Conservation (phyloP, 2,888 invertebrate genomes). For the Mycalesis mineus region DNA sequence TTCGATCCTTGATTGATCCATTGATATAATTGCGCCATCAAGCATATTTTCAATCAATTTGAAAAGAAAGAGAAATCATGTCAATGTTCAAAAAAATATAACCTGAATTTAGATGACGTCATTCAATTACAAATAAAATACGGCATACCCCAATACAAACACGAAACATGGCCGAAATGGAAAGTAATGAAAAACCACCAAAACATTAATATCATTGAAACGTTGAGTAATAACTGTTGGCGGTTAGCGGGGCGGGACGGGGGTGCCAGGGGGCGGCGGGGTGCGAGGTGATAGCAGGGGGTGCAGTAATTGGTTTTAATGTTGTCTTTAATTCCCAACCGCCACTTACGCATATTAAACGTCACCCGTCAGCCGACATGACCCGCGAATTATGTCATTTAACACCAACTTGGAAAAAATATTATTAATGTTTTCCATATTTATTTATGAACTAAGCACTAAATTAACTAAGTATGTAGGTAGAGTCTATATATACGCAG, state of each 20-base stretch:
- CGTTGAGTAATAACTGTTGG: neutral
- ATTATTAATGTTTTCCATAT: too few species aligned
- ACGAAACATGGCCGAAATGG: neutral
- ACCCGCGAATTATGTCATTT: neutral
- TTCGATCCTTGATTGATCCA: too few species aligned
- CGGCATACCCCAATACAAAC: too few species aligned
- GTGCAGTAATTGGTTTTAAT: slow-evolving; percentile 11
- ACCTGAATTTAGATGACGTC: too few species aligned
- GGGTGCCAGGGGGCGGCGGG: neutral
- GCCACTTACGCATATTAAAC: slow-evolving; percentile 7
- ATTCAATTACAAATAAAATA: too few species aligned
- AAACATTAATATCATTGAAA: slow-evolving; percentile 1
- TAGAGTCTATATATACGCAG: too few species aligned
- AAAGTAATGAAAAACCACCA: neutral
- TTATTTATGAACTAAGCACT: too few species aligned
- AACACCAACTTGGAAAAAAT: neutral
- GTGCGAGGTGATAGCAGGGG: neutral
- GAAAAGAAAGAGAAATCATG: too few species aligned
- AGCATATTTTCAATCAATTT: too few species aligned
- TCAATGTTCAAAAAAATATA: too few species aligned
- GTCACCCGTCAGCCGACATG: neutral
- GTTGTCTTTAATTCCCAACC: slow-evolving; percentile 5
- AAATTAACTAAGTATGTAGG: too few species aligned
- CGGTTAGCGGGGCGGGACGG: neutral
- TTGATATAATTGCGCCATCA: too few species aligned